Conservation (phyloP, 37 sponge, comb jelly and placozoan species). For the Cladorhizidae sp. region DNA sequence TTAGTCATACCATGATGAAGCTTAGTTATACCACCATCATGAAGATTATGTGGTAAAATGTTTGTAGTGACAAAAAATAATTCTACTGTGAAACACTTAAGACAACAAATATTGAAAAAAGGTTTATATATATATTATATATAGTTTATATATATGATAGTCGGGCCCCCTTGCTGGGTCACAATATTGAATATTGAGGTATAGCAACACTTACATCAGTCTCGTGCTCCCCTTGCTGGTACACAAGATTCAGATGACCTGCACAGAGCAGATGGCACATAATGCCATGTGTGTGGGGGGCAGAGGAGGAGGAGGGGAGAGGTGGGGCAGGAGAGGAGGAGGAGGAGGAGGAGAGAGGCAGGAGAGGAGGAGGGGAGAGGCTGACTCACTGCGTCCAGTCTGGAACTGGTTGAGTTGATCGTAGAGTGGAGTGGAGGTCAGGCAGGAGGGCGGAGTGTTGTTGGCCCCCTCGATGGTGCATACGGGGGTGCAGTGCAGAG, state of each 20-base stretch:
- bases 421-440: constrained; percentile 65
- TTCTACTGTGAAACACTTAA: too few relatives aligned
- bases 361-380: background rate
- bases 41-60: too few relatives aligned
- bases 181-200: too few relatives aligned
- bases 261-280: background rate
- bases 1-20: too few relatives aligned
- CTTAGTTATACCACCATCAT: too few relatives aligned
- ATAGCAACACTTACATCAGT: constrained; percentile 30
- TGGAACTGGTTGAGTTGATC: constrained; percentile 80
- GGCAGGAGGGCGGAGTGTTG: constrained; percentile 65
- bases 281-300: too few relatives aligned
- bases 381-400: constrained; percentile 68
- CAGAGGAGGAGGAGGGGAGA: too few relatives aligned
- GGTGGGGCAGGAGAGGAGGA: background rate
- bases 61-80: too few relatives aligned
- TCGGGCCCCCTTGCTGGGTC: too few relatives aligned
- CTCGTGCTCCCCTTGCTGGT: constrained; percentile 13
- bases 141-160: too few relatives aligned
- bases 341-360: background rate
- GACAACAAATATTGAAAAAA: too few relatives aligned
- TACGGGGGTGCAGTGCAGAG: constrained; percentile 50
- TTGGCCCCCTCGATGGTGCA: constrained; percentile 28
- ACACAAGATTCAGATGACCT: constrained; percentile 75
- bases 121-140: too few relatives aligned